Evolutionary conservation across 2,113 vertebrate genomes (phyloP), one percentile per base, ranked within the genome.

Genomic region (Pholis gunnellus): DNA sequence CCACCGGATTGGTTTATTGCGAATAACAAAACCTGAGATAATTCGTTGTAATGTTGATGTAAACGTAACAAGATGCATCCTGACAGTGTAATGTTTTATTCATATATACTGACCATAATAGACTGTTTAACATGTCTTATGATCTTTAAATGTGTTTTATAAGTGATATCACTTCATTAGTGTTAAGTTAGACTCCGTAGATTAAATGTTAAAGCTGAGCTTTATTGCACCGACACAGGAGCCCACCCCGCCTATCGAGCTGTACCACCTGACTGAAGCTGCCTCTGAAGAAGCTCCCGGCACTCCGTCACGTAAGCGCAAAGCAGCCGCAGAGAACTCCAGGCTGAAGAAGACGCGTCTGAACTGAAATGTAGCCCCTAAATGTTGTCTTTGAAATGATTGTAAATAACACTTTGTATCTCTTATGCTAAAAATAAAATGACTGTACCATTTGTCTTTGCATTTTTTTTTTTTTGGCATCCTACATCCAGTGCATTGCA

Each of bases 301-400:
- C 50, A 89, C 94, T 5, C 83, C 92, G 29, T 96, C 96, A 36
- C 96, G 97, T 56, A 99, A 99, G 83, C 97, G 98, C 71, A 99
- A 97, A 96, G 94, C 89, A 60, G 36, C 89, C 17, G 91, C 81
- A 46, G 96, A 97, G 60, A 84, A 56, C 18, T 93, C 90, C 31
- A 89, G 67, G 44, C 80, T 95, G 71, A 99, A 98, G 90, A 93
- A 96, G 74, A 95, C 94, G 59, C 93, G 96, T 78, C 75, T 96
- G 66, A 92, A 93, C 72, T 98, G 85, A 96, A 79, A 13, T 6
- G 17, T 22, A 3, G 5, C 18, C 17, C 29, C 6, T 18, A 60
- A 44, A 67, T 2, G 42, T 50, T 36, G 3, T 56, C 48, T 77
- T 42, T 90, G 59, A 73, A 85, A 77, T 63, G 0, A 48, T 25